phyloP scores from a whole-genome alignment of 2,113 vertebrate species.

The Oncorhynchus masou region DNA sequence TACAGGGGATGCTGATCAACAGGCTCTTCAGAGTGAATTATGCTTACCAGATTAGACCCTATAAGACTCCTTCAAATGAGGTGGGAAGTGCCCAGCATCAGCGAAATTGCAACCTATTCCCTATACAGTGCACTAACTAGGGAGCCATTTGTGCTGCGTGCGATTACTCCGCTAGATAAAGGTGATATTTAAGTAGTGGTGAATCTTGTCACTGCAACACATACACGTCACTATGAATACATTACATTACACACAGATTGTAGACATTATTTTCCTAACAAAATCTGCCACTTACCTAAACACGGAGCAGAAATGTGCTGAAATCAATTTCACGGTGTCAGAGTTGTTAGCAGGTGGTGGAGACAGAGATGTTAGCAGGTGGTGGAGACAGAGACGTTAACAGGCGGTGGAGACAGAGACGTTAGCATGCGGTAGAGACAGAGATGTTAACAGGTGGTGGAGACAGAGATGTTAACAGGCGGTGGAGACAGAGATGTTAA shows the following conservation, averaged over 20 bases:
- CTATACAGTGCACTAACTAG: too few species aligned
- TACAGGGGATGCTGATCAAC: constrained; percentile 43
- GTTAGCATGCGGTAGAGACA: too few species aligned
- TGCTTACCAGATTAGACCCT: constrained; percentile 13
- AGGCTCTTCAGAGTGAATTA: constrained; percentile 50
- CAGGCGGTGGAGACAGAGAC: background rate
- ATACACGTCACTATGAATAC: too few species aligned
- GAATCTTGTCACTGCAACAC: too few species aligned
- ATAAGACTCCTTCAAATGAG: constrained; percentile 7
- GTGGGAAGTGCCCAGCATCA: background rate
- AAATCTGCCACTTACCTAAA: background rate
- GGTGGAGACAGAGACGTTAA: background rate
- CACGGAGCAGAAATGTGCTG: background rate
- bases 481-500: too few species aligned
- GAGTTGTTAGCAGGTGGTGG: background rate
- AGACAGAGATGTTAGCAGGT: background rate
- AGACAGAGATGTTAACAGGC: too few species aligned
- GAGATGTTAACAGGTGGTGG: too few species aligned
- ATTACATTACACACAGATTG: too few species aligned
- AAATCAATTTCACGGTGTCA: constrained; percentile 27
- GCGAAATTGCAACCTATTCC: background rate
- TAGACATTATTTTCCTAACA: background rate
- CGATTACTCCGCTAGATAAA: too few species aligned
- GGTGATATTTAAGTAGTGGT: too few species aligned
- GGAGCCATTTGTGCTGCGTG: too few species aligned